Base-by-base conservation (phyloP, 2,797 vertebrate genomes). In the Pempheris klunzingeri region DNA sequence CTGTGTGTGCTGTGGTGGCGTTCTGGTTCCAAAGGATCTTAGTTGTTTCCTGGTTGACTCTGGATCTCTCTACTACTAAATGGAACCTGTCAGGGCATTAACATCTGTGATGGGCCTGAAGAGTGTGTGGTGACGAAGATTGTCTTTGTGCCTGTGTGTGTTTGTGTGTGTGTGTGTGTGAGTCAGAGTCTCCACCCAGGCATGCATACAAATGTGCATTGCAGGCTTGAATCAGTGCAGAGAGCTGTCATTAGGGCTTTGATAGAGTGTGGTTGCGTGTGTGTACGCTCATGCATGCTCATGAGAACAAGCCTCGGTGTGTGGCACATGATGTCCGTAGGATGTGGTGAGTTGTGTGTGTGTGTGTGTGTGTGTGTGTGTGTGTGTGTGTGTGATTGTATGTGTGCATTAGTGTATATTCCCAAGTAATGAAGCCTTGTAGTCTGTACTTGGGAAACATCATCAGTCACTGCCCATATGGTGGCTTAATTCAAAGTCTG, bases 41-140 rank as follows among this genome's bases (percentile, higher is more conserved):
- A 38, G 55, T 53, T 63, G 55, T 64, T 70, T 85, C 77, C 80
- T 78, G 24, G 26, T 71, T 74, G 43, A 71, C 44, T 74, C 39
- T 68, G 43, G 15, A 60, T 76, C 24, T 67, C 30, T 49, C 53
- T 53, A 5, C 58, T 28, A 17, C 53, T 66, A 63, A 82, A 76
- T 62, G 24, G 41, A 76, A 78, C 22, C 41, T 82, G 80, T 76
- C 70, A 71, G 38, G 60, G 39, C 54, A 59, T 81, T 69, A 81
- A 61, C 71, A 74, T 76, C 64, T 32, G 47, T 72, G 69, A 87
- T 60, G 54, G 44, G 52, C 12, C 3, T 73, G 26, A 28, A 47
- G 67, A 44, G 44, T 41, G 53, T 20, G 55, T 43, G 46, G 30
- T 0, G 1, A 8, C 57, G 17, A 13, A 30, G 43, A 71, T 18